These are phyloP conservation scores for Hirtodrosophila alboralis DNA, from an alignment of 2,888 invertebrate genomes.

Conservation along the genomic window DNA sequence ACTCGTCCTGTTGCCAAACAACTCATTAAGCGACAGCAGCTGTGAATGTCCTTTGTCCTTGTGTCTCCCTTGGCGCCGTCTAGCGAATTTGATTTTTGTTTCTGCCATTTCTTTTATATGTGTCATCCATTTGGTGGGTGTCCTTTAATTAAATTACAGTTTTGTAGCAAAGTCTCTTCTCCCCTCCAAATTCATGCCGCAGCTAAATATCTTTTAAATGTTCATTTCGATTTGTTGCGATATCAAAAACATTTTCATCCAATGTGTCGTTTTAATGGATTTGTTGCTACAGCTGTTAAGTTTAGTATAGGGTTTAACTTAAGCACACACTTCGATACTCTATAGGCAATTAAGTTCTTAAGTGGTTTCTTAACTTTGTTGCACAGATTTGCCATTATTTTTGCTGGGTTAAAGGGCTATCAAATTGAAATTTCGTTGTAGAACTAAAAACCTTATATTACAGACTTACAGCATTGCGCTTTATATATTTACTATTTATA, in stretches of 20 bases:
- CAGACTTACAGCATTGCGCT: too few species aligned
- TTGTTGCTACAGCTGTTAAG: not conserved
- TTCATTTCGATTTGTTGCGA: constrained; percentile 15
- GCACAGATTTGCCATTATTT: too few species aligned
- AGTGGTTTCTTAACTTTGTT: too few species aligned
- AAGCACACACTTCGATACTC: too few species aligned
- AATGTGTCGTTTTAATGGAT: constrained; percentile 3
- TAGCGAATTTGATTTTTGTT: constrained; percentile 49
- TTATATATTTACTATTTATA: too few species aligned
- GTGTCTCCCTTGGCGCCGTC: constrained; percentile 57
- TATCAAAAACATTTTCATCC: constrained; percentile 4
- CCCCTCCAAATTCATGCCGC: not conserved
- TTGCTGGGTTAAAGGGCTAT: too few species aligned
- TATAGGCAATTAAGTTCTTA: too few species aligned
- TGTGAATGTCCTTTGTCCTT: constrained; percentile 38
- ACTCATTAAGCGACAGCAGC: constrained; percentile 46
- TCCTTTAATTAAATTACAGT: constrained; percentile 71
- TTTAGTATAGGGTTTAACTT: too few species aligned
- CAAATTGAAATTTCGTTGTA: too few species aligned
- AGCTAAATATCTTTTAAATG: constrained; percentile 17
- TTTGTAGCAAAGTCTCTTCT: too few species aligned
- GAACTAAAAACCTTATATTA: too few species aligned
- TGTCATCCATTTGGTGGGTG: constrained; percentile 38
- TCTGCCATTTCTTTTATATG: constrained; percentile 35
- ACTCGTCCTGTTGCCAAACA: constrained; percentile 22